These are phyloP conservation scores for Takifugu ocellatus DNA, from an alignment of 2,797 vertebrate species.

Conservation along the genomic window DNA sequence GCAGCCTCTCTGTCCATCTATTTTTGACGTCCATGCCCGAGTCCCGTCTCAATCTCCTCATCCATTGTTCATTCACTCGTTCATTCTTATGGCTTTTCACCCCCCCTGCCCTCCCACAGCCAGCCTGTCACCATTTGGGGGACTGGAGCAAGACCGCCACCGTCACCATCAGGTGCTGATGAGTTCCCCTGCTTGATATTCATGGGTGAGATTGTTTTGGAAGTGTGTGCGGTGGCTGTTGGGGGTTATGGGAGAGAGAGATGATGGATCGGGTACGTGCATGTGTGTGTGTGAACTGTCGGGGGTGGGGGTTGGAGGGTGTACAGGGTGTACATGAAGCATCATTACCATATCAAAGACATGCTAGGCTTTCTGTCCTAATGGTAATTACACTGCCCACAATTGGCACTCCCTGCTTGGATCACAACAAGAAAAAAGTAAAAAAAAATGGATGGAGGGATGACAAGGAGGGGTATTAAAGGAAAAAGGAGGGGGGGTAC, in stretches of 20 bases:
- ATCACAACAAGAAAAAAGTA: conserved; percentile 84
- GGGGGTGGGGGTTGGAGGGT: conserved; percentile 47
- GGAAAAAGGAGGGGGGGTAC: conserved; percentile 53
- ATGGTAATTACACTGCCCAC: conserved; percentile 95
- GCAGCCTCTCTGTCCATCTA: conserved; percentile 17
- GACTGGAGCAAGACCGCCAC: conserved; percentile 42
- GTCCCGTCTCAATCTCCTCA: conserved; percentile 18
- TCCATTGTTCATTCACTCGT: conserved; percentile 16
- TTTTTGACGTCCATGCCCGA: conserved; percentile 36
- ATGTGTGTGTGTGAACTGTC: conserved; percentile 36
- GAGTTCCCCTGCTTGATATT: conserved; percentile 87
- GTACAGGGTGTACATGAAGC: conserved; percentile 77
- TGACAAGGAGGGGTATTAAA: conserved; percentile 65
- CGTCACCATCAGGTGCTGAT: conserved; percentile 84
- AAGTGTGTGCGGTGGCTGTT: conserved; percentile 55
- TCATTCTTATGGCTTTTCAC: conserved; percentile 13
- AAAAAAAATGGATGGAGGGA: conserved; percentile 62
- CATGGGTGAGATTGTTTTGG: conserved; percentile 79
- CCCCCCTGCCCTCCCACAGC: conserved; percentile 18
- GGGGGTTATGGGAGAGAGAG: conserved; percentile 46
- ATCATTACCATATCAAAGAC: conserved; percentile 98
- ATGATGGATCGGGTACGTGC: conserved; percentile 31
- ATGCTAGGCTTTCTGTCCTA: conserved; percentile 85
- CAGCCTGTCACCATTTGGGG: conserved; percentile 28
- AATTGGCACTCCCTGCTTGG: conserved; percentile 91